A percentile compares a stretch with the other conserved stretches of the same genome.
phyloP scores from a whole-genome alignment of 2,797 vertebrate genomes.

The Lepidocolaptes lacrymiger region DNA sequence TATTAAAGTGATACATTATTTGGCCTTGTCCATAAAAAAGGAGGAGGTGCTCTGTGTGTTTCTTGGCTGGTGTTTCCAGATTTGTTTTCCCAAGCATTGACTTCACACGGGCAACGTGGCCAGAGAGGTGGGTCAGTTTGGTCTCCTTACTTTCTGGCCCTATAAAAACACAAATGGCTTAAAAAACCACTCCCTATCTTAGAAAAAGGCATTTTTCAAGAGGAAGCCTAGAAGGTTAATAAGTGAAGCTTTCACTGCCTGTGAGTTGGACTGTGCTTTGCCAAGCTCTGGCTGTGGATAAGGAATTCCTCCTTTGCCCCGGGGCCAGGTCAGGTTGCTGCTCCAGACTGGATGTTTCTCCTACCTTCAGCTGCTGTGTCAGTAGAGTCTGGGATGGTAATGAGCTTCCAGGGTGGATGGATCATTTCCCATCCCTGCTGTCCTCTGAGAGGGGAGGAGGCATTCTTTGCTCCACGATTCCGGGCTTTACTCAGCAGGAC shows the following conservation, averaged over 20 bases:
- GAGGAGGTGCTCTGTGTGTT: neutral
- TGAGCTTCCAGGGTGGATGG: neutral
- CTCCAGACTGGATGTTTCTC: neutral
- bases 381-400: neutral
- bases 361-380: neutral
- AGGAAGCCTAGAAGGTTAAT: neutral
- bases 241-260: neutral
- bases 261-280: neutral
- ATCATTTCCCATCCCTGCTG: neutral
- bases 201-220: neutral
- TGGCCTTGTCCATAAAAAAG: neutral
- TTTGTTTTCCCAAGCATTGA: neutral
- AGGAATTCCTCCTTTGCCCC: neutral
- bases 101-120: neutral
- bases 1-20: neutral
- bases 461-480: neutral
- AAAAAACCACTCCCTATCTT: neutral
- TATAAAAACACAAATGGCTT: neutral
- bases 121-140: neutral
- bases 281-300: neutral
- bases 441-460: neutral
- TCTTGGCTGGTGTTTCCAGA: neutral
- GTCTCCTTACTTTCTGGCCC: neutral
- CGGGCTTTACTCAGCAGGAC: neutral
- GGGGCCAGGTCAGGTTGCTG: neutral